These are phyloP conservation scores for Lasioglossum leucozonium DNA, from an alignment of 2,888 invertebrate genomes.

Conservation along the genomic window DNA sequence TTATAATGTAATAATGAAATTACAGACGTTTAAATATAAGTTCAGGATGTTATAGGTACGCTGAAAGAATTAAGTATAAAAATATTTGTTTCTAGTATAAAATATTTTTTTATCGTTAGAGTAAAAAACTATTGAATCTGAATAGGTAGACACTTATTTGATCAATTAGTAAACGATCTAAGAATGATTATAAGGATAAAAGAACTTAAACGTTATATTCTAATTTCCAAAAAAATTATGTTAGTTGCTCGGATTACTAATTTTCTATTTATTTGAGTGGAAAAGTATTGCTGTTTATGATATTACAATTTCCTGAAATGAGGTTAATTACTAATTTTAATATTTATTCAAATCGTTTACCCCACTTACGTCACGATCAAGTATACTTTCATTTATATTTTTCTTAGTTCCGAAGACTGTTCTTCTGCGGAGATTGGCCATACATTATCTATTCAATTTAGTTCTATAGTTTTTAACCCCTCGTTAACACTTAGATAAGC, in stretches of 20 bases:
- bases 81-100: background rate
- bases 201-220: background rate
- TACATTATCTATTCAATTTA: background rate
- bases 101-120: background rate
- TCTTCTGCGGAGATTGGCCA: background rate
- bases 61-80: background rate
- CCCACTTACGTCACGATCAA: too few species aligned
- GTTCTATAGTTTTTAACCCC: background rate
- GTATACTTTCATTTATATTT: background rate
- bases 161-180: background rate
- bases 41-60: background rate
- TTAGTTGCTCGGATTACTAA: background rate
- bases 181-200: background rate
- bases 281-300: background rate
- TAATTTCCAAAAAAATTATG: background rate
- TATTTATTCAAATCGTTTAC: background rate
- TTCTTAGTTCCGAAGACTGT: background rate
- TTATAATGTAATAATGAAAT: background rate
- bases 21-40: background rate
- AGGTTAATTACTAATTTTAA: background rate
- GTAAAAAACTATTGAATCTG: background rate
- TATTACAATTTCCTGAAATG: background rate
- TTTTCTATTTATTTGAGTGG: background rate
- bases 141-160: background rate
- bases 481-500: background rate